A percentile compares a stretch with the other conserved stretches of the same genome.
Conservation (phyloP, 1,140 invertebrate genomes). For the Dinoponera quadriceps region DNA sequence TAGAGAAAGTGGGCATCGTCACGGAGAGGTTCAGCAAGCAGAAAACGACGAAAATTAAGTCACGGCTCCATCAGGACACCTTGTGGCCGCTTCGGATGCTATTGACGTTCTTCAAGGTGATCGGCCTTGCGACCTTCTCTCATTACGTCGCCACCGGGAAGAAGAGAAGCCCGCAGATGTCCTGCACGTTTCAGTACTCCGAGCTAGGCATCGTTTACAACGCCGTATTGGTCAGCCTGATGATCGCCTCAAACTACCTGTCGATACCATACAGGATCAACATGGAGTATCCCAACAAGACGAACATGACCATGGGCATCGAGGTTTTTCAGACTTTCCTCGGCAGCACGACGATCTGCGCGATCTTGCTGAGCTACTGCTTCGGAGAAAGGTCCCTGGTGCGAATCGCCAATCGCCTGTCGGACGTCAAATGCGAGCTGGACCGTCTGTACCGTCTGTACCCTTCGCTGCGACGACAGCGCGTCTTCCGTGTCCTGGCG, state of each 20-base stretch:
- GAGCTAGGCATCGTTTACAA: constrained; percentile 58
- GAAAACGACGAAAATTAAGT: neutral
- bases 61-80: neutral
- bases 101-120: constrained; percentile 58
- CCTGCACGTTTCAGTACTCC: constrained; percentile 13
- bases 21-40: neutral
- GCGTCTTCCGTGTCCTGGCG: neutral
- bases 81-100: neutral
- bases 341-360: neutral
- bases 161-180: neutral
- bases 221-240: neutral
- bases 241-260: constrained; percentile 8
- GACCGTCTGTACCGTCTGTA: neutral
- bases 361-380: constrained; percentile 36
- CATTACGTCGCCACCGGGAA: neutral
- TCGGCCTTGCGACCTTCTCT: constrained; percentile 61
- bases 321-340: constrained; percentile 40
- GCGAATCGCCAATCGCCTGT: constrained; percentile 44
- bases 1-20: neutral
- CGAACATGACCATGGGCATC: neutral
- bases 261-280: neutral
- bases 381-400: constrained; percentile 17
- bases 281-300: neutral
- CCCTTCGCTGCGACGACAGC: neutral
- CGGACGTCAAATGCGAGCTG: neutral